These are phyloP conservation scores for Pelochelys cantorii DNA, from an alignment of 2,797 vertebrate genomes.

Conservation along the genomic window DNA sequence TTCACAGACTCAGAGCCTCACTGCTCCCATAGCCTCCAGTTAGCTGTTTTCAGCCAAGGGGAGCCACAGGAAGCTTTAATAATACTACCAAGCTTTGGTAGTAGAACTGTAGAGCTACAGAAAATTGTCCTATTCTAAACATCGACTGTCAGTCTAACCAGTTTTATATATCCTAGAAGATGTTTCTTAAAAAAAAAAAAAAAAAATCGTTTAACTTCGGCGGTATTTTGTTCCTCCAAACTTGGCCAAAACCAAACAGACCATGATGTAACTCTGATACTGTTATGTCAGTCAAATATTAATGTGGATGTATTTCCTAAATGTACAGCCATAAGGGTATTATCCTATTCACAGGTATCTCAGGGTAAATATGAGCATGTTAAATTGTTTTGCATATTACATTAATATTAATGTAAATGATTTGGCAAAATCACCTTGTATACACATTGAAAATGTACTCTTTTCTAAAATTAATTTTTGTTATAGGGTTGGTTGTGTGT, in stretches of 20 bases:
- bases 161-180: conserved; percentile 10
- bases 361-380: background rate
- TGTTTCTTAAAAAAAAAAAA: conserved; percentile 1
- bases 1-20: too few relatives aligned
- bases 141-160: background rate
- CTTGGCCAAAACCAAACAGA: background rate
- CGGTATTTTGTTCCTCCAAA: background rate
- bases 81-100: too few relatives aligned
- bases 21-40: too few relatives aligned
- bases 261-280: background rate
- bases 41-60: too few relatives aligned
- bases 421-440: background rate
- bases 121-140: conserved; percentile 33
- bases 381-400: background rate
- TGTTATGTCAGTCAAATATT: background rate
- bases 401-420: background rate
- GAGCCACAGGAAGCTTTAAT: too few relatives aligned
- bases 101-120: background rate
- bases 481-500: background rate
- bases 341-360: background rate
- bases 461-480: background rate
- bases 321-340: background rate
- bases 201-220: background rate
- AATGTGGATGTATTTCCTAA: background rate
- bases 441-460: background rate